These are phyloP conservation scores for Temnothorax nylanderi DNA, from an alignment of 1,140 invertebrate genomes.

Conservation along the genomic window DNA sequence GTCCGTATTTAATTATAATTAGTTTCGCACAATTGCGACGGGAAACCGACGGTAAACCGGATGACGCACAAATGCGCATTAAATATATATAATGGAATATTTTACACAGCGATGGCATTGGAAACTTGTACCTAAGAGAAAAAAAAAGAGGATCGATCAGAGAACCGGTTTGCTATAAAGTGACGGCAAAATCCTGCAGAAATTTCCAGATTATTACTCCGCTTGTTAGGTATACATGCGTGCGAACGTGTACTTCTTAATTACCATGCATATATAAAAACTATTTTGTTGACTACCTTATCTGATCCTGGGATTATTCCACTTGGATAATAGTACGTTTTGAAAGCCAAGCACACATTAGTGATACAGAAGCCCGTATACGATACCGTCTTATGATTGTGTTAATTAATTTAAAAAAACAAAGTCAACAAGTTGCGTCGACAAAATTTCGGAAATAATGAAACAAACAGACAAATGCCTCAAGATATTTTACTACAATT, in stretches of 20 bases:
- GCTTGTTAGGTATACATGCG: neutral
- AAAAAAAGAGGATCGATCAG: neutral
- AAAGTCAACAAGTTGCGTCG: neutral
- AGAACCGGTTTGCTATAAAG: conserved; percentile 30
- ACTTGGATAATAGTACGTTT: neutral
- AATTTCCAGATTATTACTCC: conserved; percentile 8
- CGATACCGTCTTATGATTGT: neutral
- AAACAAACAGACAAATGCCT: neutral
- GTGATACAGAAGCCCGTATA: too few relatives aligned
- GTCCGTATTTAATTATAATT: conserved; percentile 12
- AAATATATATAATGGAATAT: neutral
- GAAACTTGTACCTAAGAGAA: neutral
- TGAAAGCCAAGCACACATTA: neutral
- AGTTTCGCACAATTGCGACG: neutral
- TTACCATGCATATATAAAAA: neutral
- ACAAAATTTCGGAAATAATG: neutral
- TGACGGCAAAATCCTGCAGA: neutral
- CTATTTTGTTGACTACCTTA: neutral
- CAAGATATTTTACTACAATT: neutral
- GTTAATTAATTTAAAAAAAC: neutral
- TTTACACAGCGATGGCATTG: conserved; percentile 17
- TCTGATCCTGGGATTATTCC: neutral
- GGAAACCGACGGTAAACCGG: neutral
- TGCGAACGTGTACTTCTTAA: neutral
- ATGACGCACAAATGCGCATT: neutral